Base-by-base conservation (phyloP, 2,113 vertebrate species). In the Spea bombifrons region DNA sequence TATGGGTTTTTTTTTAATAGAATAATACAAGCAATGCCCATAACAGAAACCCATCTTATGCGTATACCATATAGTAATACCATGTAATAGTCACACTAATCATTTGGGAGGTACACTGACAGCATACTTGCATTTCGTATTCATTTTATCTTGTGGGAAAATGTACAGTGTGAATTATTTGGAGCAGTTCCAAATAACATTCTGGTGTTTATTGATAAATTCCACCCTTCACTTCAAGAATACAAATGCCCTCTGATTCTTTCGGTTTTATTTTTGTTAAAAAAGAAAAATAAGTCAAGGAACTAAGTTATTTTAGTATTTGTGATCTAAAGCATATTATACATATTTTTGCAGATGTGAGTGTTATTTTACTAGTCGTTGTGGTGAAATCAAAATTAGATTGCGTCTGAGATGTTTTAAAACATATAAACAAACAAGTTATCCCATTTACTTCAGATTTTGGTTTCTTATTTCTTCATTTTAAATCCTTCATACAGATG, bases 141-240 rank as follows among this genome's bases (percentile, higher is more conserved):
- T 53, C 7, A 43, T 66, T 66, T 53, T 66, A 48, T 75, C 64
- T 64, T 53, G 73, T 75, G 73, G 64, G 73, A 66, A 75, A 12
- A 52, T 52, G 47, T 30, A n/a, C 57, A 50, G 12, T 30, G 17
- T 45, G 63, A 75, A 46, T 50, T 66, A 15, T 53, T 16, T 75
- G 73, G 73, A 15, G 4, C 10, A 0, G 48, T 13, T 66, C 73
- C 73, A 75, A 66, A 53, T 63, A 75, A 45, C 63, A 66, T 65
- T 9, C 63, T 53, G 64, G 49, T 75, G 73, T 53, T 66, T 75
- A 75, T 75, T 66, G 73, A 75, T 66, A 75, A 66, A 75, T 75
- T 75, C 73, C 73, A 75, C 65, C 73, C 64, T 53, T 66, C 6
- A 30, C 30, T 55, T 13, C 66, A 55, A 16, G 61, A 75, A 75